Base-by-base conservation (phyloP, 1,140 invertebrate genomes). In the Zaprionus gabonicus region DNA sequence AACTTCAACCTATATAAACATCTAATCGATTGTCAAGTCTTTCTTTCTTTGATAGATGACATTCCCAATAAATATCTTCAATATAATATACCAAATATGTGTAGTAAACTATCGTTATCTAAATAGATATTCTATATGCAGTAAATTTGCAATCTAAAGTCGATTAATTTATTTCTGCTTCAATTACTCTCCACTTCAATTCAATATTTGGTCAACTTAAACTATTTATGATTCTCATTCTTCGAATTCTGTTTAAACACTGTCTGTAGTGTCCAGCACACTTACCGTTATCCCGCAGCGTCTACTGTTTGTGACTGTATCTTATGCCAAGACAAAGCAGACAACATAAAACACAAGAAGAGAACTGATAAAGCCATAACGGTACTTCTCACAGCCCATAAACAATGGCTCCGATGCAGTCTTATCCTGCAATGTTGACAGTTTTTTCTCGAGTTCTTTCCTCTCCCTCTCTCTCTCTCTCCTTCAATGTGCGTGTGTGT, bases 291-390 rank as follows among this genome's bases (percentile, higher is more conserved):
- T 65, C 68, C 73, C 67, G 73, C 73, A 65, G 69, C 10, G 71
- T 55, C 12, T 34, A 25, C 44, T 49, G 62, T 28, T 64, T 58
- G 17, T 56, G 13, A 25, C 15, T 38, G 17, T 58, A 27, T 57
- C 23, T 46, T 65, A 58, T 25, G 28, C n/a, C 15, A n/a, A 31
- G 12, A 56, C 25, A 27, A 56, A 64, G 41, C 41, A 49, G 13
- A 60, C 31, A 58, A 66, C 53, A 51, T 46, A 62, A 20, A 56
- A 71, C 62, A 62, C 46, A 46, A 23, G 17, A 9, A 10, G 9
- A 34, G 3, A 67, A 63, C 59, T 80, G 74, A 80, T 80, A 80
- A 80, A 72, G 64, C 23, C 70, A 80, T 77, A 80, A 80, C 74
- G 78, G 78, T 64, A 73, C 74, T 55, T 72, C 58, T 76, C 64